A percentile compares a stretch with the other conserved stretches of the same genome.
phyloP scores from a whole-genome alignment of 2,797 vertebrate species.

The Catharus ustulatus region DNA sequence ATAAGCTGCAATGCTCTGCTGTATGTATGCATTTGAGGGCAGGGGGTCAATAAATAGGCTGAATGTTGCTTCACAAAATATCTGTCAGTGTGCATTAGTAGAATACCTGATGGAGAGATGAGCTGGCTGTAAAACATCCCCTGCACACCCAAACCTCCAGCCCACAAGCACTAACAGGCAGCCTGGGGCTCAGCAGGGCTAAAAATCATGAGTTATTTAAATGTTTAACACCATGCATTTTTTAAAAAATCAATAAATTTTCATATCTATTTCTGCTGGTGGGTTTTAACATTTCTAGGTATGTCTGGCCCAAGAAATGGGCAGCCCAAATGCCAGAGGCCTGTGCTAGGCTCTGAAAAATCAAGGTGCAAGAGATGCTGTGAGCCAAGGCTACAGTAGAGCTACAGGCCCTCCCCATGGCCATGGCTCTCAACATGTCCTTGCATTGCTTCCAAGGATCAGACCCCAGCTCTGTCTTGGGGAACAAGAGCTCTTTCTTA shows the following conservation, averaged over 20 bases:
- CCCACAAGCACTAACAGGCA: not conserved
- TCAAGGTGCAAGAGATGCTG: not conserved
- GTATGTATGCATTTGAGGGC: slow-evolving; percentile 55
- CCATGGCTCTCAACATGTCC: accelerated
- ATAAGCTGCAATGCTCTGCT: slow-evolving; percentile 37
- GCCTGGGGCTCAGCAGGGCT: not conserved
- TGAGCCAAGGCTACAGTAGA: not conserved
- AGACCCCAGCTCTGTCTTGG: not conserved
- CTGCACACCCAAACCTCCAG: not conserved
- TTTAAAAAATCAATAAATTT: not conserved
- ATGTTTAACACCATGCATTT: not conserved
- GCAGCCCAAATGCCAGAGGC: not conserved
- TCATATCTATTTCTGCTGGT: not conserved
- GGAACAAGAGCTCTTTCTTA: not conserved
- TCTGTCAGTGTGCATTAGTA: slow-evolving; percentile 57
- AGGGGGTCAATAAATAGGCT: slow-evolving; percentile 67
- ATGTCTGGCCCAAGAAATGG: not conserved
- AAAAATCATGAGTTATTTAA: not conserved
- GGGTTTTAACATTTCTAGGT: not conserved
- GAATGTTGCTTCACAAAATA: slow-evolving; percentile 55
- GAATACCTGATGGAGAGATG: slow-evolving; percentile 64
- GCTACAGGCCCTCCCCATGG: accelerated
- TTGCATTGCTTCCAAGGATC: not conserved
- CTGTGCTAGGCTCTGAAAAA: not conserved
- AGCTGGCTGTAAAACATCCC: slow-evolving; percentile 26